Conservation (phyloP, 2,888 invertebrate species). For the Dermolepida albohirtum region DNA sequence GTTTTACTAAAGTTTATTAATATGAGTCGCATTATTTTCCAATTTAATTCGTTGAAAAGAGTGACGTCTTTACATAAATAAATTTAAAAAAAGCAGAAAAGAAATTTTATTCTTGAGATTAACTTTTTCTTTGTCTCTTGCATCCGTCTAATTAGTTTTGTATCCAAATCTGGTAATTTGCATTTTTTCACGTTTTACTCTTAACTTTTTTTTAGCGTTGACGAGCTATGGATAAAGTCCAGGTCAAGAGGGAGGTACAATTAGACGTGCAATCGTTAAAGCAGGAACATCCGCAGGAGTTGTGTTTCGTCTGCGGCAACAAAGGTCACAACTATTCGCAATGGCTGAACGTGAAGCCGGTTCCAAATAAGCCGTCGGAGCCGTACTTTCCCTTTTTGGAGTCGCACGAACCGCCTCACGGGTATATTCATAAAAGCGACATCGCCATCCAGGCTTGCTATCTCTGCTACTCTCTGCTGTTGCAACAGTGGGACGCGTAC, state of each 20-base stretch:
- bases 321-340: slow-evolving; percentile 73
- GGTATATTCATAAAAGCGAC: slow-evolving; percentile 69
- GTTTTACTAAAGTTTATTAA: no score
- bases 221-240: slow-evolving; percentile 68
- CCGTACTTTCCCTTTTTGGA: slow-evolving; percentile 94
- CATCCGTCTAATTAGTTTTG: no score
- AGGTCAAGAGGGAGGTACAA: slow-evolving; percentile 66
- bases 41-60: no score
- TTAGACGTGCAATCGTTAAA: slow-evolving; percentile 54
- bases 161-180: no score
- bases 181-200: neutral
- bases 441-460: slow-evolving; percentile 79
- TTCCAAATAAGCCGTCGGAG: slow-evolving; percentile 76
- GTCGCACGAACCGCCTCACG: slow-evolving; percentile 86
- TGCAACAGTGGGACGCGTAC: slow-evolving; percentile 93
- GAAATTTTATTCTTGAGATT: no score
- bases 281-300: slow-evolving; percentile 53
- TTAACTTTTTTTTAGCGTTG: slow-evolving; percentile 49
- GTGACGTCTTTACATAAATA: no score
- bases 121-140: no score
- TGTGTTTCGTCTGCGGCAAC: slow-evolving; percentile 82
- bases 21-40: no score
- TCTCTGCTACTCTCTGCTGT: slow-evolving; percentile 86
- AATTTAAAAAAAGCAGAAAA: no score
- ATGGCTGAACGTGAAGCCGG: slow-evolving; percentile 75